A percentile compares a stretch with the other conserved stretches of the same genome.
These are phyloP conservation scores for Battus philenor DNA, from an alignment of 1,140 invertebrate genomes.

Conservation along the genomic window DNA sequence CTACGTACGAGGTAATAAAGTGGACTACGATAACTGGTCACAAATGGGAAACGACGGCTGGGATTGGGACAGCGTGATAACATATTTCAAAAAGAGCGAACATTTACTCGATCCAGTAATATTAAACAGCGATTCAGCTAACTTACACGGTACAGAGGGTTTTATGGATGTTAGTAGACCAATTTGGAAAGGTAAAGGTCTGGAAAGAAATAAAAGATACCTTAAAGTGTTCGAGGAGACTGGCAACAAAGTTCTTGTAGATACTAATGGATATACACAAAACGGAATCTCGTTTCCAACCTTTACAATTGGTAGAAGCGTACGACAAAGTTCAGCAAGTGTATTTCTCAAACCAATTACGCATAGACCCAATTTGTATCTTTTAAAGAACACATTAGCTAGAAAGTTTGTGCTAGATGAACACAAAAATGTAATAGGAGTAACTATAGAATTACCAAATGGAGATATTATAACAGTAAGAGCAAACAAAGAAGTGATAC, in stretches of 20 bases:
- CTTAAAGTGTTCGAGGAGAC: constrained; percentile 87
- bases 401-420: constrained; percentile 82
- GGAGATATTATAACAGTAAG: constrained; percentile 30
- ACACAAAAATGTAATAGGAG: constrained; percentile 68
- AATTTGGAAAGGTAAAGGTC: too few relatives aligned
- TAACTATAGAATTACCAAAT: constrained; percentile 60
- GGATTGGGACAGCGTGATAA: constrained; percentile 87
- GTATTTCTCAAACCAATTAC: constrained; percentile 87
- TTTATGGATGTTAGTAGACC: constrained; percentile 76
- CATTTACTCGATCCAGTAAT: constrained; percentile 86
- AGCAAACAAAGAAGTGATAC: constrained; percentile 70
- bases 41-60: constrained; percentile 88
- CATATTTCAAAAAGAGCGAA: constrained; percentile 91
- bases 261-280: constrained; percentile 88
- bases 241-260: constrained; percentile 86
- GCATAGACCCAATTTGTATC: constrained; percentile 84
- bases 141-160: constrained; percentile 23
- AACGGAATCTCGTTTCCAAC: constrained; percentile 89
- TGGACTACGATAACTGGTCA: constrained; percentile 93
- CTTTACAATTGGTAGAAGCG: constrained; percentile 87
- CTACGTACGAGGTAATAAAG: constrained; percentile 87
- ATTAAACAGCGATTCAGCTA: constrained; percentile 58
- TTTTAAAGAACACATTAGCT: constrained; percentile 84
- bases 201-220: constrained; percentile 74
- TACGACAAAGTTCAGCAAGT: constrained; percentile 89